Conservation (phyloP, 2,888 invertebrate species). For the Uropetala carovei region DNA sequence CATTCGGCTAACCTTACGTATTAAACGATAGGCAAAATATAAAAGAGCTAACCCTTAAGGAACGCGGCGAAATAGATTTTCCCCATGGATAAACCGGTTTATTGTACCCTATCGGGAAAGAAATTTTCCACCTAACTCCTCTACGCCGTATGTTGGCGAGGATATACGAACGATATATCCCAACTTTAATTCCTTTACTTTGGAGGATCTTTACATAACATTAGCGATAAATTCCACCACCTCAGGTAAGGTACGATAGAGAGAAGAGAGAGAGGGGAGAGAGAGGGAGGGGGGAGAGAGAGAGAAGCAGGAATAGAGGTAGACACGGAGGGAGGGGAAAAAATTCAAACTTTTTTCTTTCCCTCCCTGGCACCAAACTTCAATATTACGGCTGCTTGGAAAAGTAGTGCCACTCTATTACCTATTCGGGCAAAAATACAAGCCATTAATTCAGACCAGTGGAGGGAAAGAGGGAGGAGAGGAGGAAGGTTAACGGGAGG, state of each 20-base stretch:
- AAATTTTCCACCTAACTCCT: background rate
- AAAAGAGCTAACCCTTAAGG: constrained; percentile 15
- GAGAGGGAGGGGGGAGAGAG: background rate
- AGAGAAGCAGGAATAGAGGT: background rate
- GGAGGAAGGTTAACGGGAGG: background rate
- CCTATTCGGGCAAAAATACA: constrained; percentile 48
- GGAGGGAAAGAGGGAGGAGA: background rate
- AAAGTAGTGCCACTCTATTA: constrained; percentile 61
- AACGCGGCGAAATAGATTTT: background rate
- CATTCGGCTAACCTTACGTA: no score
- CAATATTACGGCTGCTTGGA: constrained; percentile 44
- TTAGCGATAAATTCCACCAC: constrained; percentile 54
- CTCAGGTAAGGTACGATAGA: background rate
- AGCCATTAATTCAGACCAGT: constrained; percentile 50
- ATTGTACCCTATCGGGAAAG: background rate
- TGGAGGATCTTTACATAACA: constrained; percentile 50
- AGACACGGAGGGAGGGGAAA: background rate
- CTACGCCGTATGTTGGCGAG: background rate
- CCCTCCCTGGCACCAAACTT: constrained; percentile 1
- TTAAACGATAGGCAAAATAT: constrained; percentile 27
- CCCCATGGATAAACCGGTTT: constrained; percentile 25
- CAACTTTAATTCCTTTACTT: constrained; percentile 35
- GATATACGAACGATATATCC: constrained; percentile 14
- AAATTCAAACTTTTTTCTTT: background rate
- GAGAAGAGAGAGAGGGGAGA: background rate